phyloP scores from a whole-genome alignment of 2,797 vertebrate species.

The Oceanodroma leucorhoa region DNA sequence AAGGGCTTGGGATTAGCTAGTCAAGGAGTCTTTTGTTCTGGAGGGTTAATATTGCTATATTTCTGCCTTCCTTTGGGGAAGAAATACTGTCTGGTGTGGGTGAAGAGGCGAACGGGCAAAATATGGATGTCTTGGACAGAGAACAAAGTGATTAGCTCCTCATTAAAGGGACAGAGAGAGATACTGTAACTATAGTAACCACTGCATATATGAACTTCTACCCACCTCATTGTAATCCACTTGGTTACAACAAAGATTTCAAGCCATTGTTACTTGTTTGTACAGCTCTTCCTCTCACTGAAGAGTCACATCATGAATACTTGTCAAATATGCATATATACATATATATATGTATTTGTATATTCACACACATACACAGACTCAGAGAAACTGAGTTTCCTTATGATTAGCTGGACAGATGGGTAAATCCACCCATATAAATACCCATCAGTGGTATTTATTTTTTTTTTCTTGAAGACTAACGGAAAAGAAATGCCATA shows the following conservation, averaged over 20 bases:
- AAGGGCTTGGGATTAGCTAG: background rate
- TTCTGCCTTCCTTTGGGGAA: background rate
- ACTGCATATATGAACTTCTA: background rate
- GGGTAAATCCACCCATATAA: background rate
- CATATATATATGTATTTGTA: background rate
- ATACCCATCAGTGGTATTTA: background rate
- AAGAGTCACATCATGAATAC: background rate
- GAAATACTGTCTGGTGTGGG: background rate
- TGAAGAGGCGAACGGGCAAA: background rate
- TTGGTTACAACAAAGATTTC: background rate
- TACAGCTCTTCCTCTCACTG: background rate
- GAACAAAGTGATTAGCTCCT: constrained; percentile 27
- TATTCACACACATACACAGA: background rate
- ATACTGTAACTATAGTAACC: constrained; percentile 45
- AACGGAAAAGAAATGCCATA: background rate
- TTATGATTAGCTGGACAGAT: background rate
- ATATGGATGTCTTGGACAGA: background rate
- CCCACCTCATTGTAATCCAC: background rate
- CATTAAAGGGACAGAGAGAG: background rate
- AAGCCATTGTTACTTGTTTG: background rate
- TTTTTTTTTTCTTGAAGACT: background rate
- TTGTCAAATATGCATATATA: background rate
- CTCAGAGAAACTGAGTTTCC: background rate
- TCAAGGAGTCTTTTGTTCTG: background rate
- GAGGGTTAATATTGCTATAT: background rate